Percentiles rank a stretch among this genome's conserved stretches.
These are phyloP conservation scores for Hydractinia symbiolongicarpus DNA, from an alignment of 30 jellyfish, hydroid and myxozoan species.

Conservation along the genomic window DNA sequence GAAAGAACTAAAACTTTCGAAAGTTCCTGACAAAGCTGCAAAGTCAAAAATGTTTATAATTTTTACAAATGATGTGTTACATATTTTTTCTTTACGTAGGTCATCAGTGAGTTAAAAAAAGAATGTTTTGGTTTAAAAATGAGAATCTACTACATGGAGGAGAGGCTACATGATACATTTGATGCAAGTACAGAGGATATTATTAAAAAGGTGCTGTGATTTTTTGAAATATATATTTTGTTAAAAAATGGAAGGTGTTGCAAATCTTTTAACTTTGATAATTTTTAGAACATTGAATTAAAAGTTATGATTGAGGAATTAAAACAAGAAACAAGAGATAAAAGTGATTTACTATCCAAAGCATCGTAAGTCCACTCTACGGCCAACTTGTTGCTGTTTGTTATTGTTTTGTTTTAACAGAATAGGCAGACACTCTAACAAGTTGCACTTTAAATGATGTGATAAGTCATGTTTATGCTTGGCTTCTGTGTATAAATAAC, in stretches of 20 bases:
- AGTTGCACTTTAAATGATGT: no score
- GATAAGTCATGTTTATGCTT: no score
- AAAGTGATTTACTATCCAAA: constrained; percentile 49
- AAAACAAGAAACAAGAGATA: constrained; percentile 49
- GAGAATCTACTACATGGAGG: constrained; percentile 78
- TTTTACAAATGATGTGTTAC: no score
- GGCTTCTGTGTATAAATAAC: not conserved
- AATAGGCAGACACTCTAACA: no score
- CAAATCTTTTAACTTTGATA: not conserved
- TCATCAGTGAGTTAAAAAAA: constrained; percentile 55
- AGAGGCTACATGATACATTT: constrained; percentile 54
- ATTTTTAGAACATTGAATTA: constrained; percentile 57
- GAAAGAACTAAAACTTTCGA: no score
- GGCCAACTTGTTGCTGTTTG: not conserved
- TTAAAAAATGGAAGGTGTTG: not conserved
- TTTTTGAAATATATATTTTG: not conserved
- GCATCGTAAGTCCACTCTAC: constrained; percentile 66
- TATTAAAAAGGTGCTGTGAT: constrained; percentile 26
- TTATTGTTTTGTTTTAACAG: no score
- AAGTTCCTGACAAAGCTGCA: no score
- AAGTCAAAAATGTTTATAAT: no score
- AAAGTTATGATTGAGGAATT: constrained; percentile 75
- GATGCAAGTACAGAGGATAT: constrained; percentile 66
- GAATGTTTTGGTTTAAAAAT: constrained; percentile 73
- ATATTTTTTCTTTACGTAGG: constrained; percentile 16